A percentile compares a stretch with the other conserved stretches of the same genome.
Conservation (phyloP, 2,888 invertebrate species). For the Xylota segnis region DNA sequence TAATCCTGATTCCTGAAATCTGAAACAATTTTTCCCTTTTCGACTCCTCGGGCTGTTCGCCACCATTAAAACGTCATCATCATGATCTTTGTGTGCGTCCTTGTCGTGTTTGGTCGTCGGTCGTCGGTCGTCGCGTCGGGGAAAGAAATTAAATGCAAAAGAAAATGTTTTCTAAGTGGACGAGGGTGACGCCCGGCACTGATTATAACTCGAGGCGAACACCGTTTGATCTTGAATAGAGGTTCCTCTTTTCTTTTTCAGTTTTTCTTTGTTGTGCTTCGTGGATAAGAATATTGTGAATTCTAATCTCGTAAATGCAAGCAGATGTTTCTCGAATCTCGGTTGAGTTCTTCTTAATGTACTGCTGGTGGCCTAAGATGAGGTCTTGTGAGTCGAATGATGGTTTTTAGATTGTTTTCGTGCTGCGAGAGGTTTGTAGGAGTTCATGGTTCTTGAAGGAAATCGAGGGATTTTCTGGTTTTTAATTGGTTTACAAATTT, state of each 20-base stretch:
- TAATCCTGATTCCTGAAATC: constrained; percentile 71
- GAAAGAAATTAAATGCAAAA: constrained; percentile 52
- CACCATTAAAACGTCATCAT: constrained; percentile 66
- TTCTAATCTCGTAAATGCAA: constrained; percentile 60
- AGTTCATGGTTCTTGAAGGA: not conserved
- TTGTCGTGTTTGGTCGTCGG: no score
- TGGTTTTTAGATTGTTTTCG: constrained; percentile 33
- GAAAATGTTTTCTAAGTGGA: constrained; percentile 63
- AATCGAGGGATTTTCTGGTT: not conserved
- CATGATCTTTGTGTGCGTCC: constrained; percentile 62
- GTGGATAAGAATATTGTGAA: constrained; percentile 48
- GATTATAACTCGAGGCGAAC: constrained; percentile 62
- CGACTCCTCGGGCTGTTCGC: constrained; percentile 39
- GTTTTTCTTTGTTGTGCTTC: constrained; percentile 32
- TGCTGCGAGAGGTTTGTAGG: not conserved
- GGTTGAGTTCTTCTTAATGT: constrained; percentile 36
- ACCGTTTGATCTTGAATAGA: constrained; percentile 69
- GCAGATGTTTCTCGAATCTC: constrained; percentile 70
- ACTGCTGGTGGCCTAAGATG: constrained; percentile 49
- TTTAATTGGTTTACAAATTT: constrained; percentile 9
- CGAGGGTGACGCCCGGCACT: constrained; percentile 70
- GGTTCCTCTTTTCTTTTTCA: constrained; percentile 38
- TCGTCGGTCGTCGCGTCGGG: no score
- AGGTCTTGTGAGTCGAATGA: constrained; percentile 10
- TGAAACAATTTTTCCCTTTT: constrained; percentile 60